Conservation (phyloP, 2,113 vertebrate genomes). For the Lichenostomus cassidix region DNA sequence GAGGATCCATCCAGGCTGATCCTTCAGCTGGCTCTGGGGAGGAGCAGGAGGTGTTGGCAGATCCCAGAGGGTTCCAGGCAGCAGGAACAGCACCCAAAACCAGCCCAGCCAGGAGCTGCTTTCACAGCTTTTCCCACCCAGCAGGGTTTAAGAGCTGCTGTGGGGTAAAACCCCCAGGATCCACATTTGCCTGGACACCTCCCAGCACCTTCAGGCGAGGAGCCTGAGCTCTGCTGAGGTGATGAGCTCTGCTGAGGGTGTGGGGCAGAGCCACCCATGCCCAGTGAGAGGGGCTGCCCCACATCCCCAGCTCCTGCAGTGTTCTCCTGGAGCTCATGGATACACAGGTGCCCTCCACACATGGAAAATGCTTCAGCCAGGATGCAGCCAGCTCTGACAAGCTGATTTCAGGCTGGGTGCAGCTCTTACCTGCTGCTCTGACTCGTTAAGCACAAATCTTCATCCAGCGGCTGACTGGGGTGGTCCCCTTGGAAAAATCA, state of each 20-base stretch:
- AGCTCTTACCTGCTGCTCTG: background rate
- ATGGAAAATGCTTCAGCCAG: fast-evolving
- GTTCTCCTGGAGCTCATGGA: fast-evolving
- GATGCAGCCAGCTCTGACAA: fast-evolving
- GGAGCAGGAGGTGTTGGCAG: background rate
- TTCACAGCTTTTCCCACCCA: background rate
- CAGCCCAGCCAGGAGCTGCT: fast-evolving
- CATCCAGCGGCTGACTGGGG: background rate
- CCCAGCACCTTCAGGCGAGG: background rate
- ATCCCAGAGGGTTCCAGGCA: background rate
- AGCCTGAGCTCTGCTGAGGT: fast-evolving
- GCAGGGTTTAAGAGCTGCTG: background rate
- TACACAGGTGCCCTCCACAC: fast-evolving
- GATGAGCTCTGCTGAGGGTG: background rate
- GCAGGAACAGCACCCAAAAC: background rate
- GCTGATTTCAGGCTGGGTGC: background rate
- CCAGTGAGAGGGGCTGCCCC: background rate
- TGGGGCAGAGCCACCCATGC: background rate
- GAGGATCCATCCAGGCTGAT: background rate
- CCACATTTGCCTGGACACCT: fast-evolving
- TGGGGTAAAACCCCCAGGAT: background rate
- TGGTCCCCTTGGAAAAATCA: background rate
- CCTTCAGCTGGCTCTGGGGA: background rate
- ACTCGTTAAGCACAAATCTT: background rate
- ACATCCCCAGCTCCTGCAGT: background rate